These are phyloP conservation scores for Ibidorhyncha struthersii DNA, from an alignment of 2,113 vertebrate genomes.

Conservation along the genomic window DNA sequence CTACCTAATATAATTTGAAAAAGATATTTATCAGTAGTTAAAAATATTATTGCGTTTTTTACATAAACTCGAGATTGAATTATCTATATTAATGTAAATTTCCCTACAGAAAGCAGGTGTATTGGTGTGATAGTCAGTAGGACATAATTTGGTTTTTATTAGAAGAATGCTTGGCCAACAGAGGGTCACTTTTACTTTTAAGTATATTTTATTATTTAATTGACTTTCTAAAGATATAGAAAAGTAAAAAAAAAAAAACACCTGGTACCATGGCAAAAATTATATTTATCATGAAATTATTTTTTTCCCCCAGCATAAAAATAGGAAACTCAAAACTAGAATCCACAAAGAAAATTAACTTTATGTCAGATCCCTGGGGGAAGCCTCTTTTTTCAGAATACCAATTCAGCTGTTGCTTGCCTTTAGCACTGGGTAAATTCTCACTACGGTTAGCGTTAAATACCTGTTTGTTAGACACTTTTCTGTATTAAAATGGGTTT, in stretches of 20 bases:
- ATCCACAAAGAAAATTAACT: background rate
- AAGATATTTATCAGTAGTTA: background rate
- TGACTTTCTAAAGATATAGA: background rate
- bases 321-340: background rate
- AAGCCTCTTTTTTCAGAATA: background rate
- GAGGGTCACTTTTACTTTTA: background rate
- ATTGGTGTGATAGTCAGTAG: background rate
- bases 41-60: background rate
- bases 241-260: background rate
- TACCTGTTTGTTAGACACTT: background rate
- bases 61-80: background rate
- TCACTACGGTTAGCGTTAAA: background rate
- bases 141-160: background rate
- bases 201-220: background rate
- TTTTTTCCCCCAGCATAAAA: background rate
- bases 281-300: background rate
- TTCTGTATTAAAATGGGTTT: background rate
- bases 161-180: background rate
- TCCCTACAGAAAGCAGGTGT: background rate
- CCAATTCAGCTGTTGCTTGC: background rate
- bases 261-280: background rate
- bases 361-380: background rate
- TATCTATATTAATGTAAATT: background rate
- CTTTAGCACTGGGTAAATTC: background rate
- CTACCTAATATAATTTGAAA: background rate